Evolutionary conservation across 2,113 vertebrate species (phyloP).

Genomic region (Holacanthus passer): DNA sequence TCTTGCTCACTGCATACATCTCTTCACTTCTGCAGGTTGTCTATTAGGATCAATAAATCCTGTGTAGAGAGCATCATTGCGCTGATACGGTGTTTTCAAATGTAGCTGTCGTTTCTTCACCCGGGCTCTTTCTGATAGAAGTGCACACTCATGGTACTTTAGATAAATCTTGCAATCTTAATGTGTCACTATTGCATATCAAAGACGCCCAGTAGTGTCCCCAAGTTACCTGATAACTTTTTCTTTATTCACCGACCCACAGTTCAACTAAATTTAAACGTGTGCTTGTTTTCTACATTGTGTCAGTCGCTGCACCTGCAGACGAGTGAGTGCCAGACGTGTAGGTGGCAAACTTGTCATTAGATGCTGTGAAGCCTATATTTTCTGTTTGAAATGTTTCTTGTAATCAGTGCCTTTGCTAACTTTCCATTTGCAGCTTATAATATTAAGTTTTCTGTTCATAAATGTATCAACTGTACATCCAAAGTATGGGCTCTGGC

Average conservation of each 20-base stretch:
- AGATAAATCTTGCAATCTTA: not conserved
- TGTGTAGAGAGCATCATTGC: not conserved
- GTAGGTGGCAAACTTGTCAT: slow-evolving; percentile 10
- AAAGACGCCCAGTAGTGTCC: not conserved
- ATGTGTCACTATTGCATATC: not conserved
- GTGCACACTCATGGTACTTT: not conserved
- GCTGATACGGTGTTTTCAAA: not conserved
- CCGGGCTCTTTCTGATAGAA: not conserved
- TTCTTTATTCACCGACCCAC: not conserved
- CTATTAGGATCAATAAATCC: not conserved
- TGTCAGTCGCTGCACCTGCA: not conserved
- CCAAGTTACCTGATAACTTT: not conserved
- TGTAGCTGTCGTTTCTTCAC: not conserved
- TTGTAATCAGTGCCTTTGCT: not conserved
- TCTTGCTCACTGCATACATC: not conserved
- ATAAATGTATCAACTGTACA: not conserved
- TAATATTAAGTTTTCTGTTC: slow-evolving; percentile 6
- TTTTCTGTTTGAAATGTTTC: not conserved
- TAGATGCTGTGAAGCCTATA: not conserved
- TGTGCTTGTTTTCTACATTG: not conserved
- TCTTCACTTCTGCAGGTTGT: not conserved
- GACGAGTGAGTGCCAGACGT: not conserved
- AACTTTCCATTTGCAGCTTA: not conserved
- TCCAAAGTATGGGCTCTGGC: slow-evolving; percentile 7
- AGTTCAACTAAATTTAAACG: slow-evolving; percentile 1